These are phyloP conservation scores for Dysdera silvatica DNA, from an alignment of 1,140 invertebrate genomes.

Conservation along the genomic window DNA sequence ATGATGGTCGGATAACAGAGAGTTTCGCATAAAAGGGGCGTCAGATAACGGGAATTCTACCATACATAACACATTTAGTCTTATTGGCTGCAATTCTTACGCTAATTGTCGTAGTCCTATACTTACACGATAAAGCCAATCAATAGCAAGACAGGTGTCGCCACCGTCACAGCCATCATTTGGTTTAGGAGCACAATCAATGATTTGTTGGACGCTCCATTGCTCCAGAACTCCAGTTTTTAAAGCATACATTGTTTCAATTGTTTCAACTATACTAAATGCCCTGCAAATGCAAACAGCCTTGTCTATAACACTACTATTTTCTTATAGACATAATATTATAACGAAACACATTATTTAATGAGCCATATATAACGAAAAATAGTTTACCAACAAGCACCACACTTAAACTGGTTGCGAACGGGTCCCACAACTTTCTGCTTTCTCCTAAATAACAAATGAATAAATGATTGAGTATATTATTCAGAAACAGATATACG, in stretches of 20 bases:
- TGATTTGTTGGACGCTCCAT: slow-evolving; percentile 71
- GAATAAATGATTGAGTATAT: not conserved
- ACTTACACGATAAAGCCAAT: slow-evolving; percentile 55
- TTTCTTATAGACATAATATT: not conserved
- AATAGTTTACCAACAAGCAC: slow-evolving; percentile 62
- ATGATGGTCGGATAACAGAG: no score
- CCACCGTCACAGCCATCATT: slow-evolving; percentile 73
- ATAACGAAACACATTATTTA: no score
- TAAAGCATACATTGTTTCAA: slow-evolving; percentile 68
- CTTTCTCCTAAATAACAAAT: slow-evolving; percentile 49
- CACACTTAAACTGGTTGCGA: slow-evolving; percentile 66
- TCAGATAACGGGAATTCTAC: no score
- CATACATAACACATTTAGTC: no score
- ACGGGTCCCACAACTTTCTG: slow-evolving; percentile 60
- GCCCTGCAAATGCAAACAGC: slow-evolving; percentile 48
- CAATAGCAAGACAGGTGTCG: slow-evolving; percentile 64
- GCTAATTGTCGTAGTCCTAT: no score
- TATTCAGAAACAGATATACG: not conserved
- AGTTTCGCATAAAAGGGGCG: no score
- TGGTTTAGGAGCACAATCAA: slow-evolving; percentile 66
- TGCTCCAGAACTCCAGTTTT: slow-evolving; percentile 52
- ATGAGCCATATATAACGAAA: no score
- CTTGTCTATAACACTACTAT: not conserved
- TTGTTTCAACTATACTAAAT: slow-evolving; percentile 65
- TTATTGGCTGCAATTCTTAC: no score